These are phyloP conservation scores for Fulica atra DNA, from an alignment of 2,113 vertebrate genomes.

Conservation along the genomic window DNA sequence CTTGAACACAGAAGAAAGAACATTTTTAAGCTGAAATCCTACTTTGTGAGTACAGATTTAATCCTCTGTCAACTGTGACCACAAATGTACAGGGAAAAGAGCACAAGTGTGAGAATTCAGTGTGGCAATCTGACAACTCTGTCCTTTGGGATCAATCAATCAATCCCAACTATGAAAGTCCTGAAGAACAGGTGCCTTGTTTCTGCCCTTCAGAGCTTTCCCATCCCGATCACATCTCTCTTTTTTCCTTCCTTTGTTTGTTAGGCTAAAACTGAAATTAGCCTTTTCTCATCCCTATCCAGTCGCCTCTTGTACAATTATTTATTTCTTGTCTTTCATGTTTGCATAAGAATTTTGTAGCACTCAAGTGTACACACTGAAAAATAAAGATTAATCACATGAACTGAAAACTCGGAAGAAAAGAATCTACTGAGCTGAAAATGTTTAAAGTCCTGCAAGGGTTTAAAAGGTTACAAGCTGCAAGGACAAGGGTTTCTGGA, in stretches of 20 bases:
- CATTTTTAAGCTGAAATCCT: neutral
- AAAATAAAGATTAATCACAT: conserved; percentile 61
- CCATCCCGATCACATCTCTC: neutral
- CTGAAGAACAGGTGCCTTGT: neutral
- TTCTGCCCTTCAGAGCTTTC: conserved; percentile 4
- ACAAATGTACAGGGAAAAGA: neutral
- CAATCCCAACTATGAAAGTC: neutral
- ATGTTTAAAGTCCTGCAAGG: conserved; percentile 13
- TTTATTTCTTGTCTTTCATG: conserved; percentile 56
- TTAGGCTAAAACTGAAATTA: conserved; percentile 41
- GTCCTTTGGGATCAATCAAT: neutral
- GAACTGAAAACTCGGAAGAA: conserved; percentile 38
- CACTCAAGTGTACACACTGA: conserved; percentile 40
- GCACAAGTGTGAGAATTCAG: neutral
- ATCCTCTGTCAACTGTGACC: neutral
- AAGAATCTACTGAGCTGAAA: conserved; percentile 24
- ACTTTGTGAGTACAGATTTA: neutral
- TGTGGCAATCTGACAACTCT: neutral
- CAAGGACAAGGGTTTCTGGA: conserved; percentile 64
- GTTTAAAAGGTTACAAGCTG: conserved; percentile 64
- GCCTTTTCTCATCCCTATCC: conserved; percentile 30
- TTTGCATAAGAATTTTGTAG: conserved; percentile 46
- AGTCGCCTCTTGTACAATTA: conserved; percentile 51
- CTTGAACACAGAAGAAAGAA: neutral
- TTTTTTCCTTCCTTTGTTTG: neutral